phyloP scores from a whole-genome alignment of 2,888 invertebrate species.

The Abrostola triplasia region DNA sequence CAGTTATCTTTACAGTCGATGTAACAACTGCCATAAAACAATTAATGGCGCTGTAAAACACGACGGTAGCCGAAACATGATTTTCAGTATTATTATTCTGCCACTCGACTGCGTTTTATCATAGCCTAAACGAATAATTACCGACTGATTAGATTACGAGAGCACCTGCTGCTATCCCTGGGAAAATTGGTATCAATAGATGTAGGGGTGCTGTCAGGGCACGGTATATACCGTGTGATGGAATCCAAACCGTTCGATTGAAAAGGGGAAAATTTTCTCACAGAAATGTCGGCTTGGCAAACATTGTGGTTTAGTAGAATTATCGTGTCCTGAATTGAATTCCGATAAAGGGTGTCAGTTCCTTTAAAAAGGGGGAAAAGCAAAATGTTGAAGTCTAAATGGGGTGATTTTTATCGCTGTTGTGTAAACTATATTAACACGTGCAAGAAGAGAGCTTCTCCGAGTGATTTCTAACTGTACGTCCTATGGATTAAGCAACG shows the following conservation, averaged over 20 bases:
- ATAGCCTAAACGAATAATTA: constrained; percentile 55
- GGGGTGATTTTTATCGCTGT: not conserved
- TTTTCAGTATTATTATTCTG: constrained; percentile 60
- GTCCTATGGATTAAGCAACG: too few relatives aligned
- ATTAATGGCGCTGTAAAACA: constrained; percentile 82
- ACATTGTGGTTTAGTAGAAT: constrained; percentile 43
- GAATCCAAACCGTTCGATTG: constrained; percentile 41
- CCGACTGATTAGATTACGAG: constrained; percentile 53
- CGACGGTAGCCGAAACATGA: constrained; percentile 72
- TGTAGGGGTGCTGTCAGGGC: constrained; percentile 29
- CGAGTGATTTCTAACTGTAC: too few relatives aligned
- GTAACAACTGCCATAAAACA: constrained; percentile 79
- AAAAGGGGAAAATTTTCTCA: constrained; percentile 59
- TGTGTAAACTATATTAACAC: too few relatives aligned
- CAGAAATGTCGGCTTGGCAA: constrained; percentile 41
- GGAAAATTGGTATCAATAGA: constrained; percentile 61
- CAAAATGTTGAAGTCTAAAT: not conserved
- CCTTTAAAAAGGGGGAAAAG: not conserved
- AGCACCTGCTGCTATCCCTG: constrained; percentile 71
- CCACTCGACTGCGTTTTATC: constrained; percentile 71
- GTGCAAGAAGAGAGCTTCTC: too few relatives aligned
- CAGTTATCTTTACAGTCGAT: constrained; percentile 79
- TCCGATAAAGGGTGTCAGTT: constrained; percentile 34
- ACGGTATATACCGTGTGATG: constrained; percentile 53
- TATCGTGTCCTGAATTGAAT: constrained; percentile 31